phyloP scores from a whole-genome alignment of 2,888 invertebrate species.

The Caenorhabditis uteleia region DNA sequence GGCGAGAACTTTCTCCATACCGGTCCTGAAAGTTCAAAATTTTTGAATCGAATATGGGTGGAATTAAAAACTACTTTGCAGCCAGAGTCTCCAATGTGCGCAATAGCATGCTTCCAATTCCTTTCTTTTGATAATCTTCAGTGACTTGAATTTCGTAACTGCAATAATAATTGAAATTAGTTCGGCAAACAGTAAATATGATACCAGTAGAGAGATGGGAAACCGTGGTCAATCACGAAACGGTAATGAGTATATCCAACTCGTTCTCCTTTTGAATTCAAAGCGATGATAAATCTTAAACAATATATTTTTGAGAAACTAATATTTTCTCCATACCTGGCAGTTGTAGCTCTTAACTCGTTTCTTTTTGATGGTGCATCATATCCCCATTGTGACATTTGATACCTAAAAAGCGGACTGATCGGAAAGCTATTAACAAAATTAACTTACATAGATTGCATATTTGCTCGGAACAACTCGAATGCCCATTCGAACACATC shows the following conservation, averaged over 20 bases:
- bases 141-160: slow-evolving; percentile 89
- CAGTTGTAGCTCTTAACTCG: slow-evolving; percentile 72
- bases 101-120: slow-evolving; percentile 84
- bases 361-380: slow-evolving; percentile 71
- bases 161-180: slow-evolving; percentile 54
- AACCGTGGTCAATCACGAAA: slow-evolving; percentile 82
- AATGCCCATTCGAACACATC: slow-evolving; percentile 58
- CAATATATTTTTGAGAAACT: slow-evolving; percentile 6
- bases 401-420: slow-evolving; percentile 71
- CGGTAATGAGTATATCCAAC: slow-evolving; percentile 83
- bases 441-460: slow-evolving; percentile 60
- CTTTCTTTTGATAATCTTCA: slow-evolving; percentile 78
- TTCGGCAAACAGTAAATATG: neutral
- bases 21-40: slow-evolving; percentile 37
- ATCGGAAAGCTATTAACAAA: neutral
- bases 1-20: slow-evolving; percentile 63
- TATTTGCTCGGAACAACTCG: slow-evolving; percentile 60
- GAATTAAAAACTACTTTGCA: slow-evolving; percentile 46
- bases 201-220: slow-evolving; percentile 80
- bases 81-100: slow-evolving; percentile 81
- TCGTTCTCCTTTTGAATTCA: slow-evolving; percentile 67
- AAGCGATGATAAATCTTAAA: slow-evolving; percentile 44
- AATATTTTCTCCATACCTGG: too few relatives aligned
- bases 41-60: neutral
- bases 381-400: slow-evolving; percentile 77